Percentiles rank a stretch among this genome's conserved stretches.
phyloP scores from a whole-genome alignment of 1,140 invertebrate species.

The Pteromalus puparum region DNA sequence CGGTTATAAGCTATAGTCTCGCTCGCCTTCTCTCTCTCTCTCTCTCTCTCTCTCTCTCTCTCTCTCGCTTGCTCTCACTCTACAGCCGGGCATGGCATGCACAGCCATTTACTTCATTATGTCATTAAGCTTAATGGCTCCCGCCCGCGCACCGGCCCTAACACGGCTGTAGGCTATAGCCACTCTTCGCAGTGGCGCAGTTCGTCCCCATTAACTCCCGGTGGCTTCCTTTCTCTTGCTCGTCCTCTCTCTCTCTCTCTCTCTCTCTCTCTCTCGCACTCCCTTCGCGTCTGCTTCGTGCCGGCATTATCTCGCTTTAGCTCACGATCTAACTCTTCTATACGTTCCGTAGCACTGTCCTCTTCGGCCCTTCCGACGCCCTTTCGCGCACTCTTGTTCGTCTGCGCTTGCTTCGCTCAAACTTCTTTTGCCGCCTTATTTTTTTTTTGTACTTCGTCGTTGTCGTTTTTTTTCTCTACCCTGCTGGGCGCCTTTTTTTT shows the following conservation, averaged over 20 bases:
- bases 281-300: slow-evolving; percentile 9
- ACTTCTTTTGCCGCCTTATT: slow-evolving; percentile 20
- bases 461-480: slow-evolving; percentile 33
- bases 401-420: slow-evolving; percentile 16
- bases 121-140: slow-evolving; percentile 77
- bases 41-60: not conserved
- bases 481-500: slow-evolving; percentile 39
- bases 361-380: slow-evolving; percentile 31
- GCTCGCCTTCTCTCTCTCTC: not conserved
- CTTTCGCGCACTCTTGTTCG: slow-evolving; percentile 15
- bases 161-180: slow-evolving; percentile 73
- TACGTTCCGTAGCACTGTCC: slow-evolving; percentile 1
- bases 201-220: slow-evolving; percentile 73
- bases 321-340: slow-evolving; percentile 45
- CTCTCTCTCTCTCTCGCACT: slow-evolving; percentile 41
- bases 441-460: too few species aligned
- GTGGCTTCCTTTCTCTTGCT: slow-evolving; percentile 46
- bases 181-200: slow-evolving; percentile 65
- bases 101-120: slow-evolving; percentile 77
- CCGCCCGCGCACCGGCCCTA: slow-evolving; percentile 61
- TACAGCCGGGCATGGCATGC: slow-evolving; percentile 68
- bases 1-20: slow-evolving; percentile 74
- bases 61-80: not conserved
- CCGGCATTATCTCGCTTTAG: not conserved
- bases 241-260: not conserved